phyloP scores from a whole-genome alignment of 1,140 invertebrate species.

The Pectinophora gossypiella region DNA sequence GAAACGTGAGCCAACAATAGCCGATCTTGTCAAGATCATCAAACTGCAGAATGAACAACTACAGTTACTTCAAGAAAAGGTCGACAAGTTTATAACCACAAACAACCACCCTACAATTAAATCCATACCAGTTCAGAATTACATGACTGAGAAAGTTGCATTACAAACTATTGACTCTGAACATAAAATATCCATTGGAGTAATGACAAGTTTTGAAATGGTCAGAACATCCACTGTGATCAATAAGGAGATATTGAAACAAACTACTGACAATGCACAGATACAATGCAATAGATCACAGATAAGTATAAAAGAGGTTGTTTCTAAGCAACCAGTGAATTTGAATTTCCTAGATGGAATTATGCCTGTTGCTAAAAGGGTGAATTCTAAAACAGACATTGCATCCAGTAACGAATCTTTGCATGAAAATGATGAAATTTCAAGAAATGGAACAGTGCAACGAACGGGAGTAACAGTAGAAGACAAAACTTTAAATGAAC shows the following conservation, averaged over 20 bases:
- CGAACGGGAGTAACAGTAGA: too few relatives aligned
- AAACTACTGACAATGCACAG: slow-evolving; percentile 49
- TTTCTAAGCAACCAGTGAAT: slow-evolving; percentile 44
- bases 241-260: slow-evolving; percentile 53
- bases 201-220: slow-evolving; percentile 84
- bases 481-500: slow-evolving; percentile 59
- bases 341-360: slow-evolving; percentile 59
- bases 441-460: too few relatives aligned
- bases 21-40: slow-evolving; percentile 76
- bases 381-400: too few relatives aligned
- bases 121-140: slow-evolving; percentile 31
- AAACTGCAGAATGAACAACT: slow-evolving; percentile 77
- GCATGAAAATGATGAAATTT: too few relatives aligned
- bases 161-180: slow-evolving; percentile 78
- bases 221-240: slow-evolving; percentile 73
- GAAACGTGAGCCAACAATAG: slow-evolving; percentile 69
- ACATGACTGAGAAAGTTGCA: slow-evolving; percentile 39
- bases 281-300: slow-evolving; percentile 60
- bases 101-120: slow-evolving; percentile 29
- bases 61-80: slow-evolving; percentile 74
- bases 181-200: slow-evolving; percentile 81
- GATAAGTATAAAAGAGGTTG: slow-evolving; percentile 56
- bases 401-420: too few relatives aligned
- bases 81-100: slow-evolving; percentile 64
- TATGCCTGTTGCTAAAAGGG: slow-evolving; percentile 28